Evolutionary conservation across 1,140 invertebrate genomes (phyloP).

Genomic region (Cotesia vestalis): DNA sequence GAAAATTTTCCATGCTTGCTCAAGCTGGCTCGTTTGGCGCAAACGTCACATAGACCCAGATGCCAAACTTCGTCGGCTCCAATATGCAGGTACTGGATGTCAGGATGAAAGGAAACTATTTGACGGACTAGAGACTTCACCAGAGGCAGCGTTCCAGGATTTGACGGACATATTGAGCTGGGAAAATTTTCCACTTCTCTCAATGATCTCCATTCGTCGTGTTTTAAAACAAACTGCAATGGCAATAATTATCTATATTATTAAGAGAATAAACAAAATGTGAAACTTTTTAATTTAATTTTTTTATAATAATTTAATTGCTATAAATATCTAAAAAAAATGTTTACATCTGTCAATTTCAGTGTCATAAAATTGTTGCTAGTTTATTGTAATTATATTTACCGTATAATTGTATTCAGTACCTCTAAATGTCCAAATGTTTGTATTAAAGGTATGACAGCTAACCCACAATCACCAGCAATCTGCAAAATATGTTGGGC

Average conservation of each 20-base stretch:
- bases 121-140: slow-evolving; percentile 71
- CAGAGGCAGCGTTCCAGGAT: slow-evolving; percentile 69
- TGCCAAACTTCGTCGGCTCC: slow-evolving; percentile 87
- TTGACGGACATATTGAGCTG: slow-evolving; percentile 83
- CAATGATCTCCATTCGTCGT: slow-evolving; percentile 77
- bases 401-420: not conserved
- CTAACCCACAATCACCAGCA: slow-evolving; percentile 73
- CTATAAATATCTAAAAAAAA: not conserved
- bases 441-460: slow-evolving; percentile 92
- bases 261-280: not conserved
- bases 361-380: not conserved
- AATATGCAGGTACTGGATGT: slow-evolving; percentile 79
- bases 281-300: slow-evolving; percentile 2
- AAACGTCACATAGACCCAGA: slow-evolving; percentile 81
- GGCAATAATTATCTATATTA: slow-evolving; percentile 38
- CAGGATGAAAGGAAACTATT: slow-evolving; percentile 69
- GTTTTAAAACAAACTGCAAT: slow-evolving; percentile 81
- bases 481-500: slow-evolving; percentile 69
- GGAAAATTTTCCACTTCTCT: slow-evolving; percentile 81
- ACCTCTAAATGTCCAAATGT: slow-evolving; percentile 94
- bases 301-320: too few species aligned
- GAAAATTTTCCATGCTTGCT: slow-evolving; percentile 66
- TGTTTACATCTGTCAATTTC: slow-evolving; percentile 3
- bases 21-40: slow-evolving; percentile 68
- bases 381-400: slow-evolving; percentile 9